phyloP scores from a whole-genome alignment of 2,888 invertebrate species.

The Melangyna quadrimaculata region DNA sequence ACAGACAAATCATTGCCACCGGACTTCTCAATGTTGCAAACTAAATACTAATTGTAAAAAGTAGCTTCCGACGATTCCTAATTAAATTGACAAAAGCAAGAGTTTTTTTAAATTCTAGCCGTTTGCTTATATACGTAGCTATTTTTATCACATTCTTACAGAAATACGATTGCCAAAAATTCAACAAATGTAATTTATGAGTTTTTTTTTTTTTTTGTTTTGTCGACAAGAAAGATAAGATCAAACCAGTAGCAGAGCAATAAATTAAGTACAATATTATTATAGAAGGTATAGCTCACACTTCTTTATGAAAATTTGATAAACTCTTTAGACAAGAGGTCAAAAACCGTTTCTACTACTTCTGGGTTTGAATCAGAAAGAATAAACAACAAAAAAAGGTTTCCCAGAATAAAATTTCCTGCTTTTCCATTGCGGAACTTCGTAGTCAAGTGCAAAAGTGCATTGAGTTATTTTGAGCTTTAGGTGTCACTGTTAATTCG shows the following conservation, averaged over 20 bases:
- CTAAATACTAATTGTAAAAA: background rate
- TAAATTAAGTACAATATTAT: too few species aligned
- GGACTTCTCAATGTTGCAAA: background rate
- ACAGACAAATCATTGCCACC: background rate
- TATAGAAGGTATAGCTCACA: background rate
- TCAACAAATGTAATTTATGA: background rate
- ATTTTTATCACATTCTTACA: slow-evolving; percentile 15
- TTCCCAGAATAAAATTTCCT: background rate
- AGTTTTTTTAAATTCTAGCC: background rate
- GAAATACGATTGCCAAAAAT: slow-evolving; percentile 11
- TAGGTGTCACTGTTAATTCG: slow-evolving; percentile 6
- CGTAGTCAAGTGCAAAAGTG: background rate
- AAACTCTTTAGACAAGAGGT: background rate
- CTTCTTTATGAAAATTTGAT: background rate
- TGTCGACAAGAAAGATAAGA: slow-evolving; percentile 9
- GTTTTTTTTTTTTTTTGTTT: background rate
- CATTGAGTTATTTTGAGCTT: background rate
- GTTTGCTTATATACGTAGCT: slow-evolving; percentile 3
- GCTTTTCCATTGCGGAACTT: slow-evolving; percentile 1
- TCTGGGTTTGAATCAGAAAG: background rate
- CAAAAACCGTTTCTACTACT: background rate
- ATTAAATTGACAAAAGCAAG: background rate
- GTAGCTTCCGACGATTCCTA: background rate
- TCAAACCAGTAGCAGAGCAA: too few species aligned
- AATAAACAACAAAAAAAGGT: background rate